Base-by-base conservation (phyloP, 2,797 vertebrate genomes). In the Pangasius djambal region DNA sequence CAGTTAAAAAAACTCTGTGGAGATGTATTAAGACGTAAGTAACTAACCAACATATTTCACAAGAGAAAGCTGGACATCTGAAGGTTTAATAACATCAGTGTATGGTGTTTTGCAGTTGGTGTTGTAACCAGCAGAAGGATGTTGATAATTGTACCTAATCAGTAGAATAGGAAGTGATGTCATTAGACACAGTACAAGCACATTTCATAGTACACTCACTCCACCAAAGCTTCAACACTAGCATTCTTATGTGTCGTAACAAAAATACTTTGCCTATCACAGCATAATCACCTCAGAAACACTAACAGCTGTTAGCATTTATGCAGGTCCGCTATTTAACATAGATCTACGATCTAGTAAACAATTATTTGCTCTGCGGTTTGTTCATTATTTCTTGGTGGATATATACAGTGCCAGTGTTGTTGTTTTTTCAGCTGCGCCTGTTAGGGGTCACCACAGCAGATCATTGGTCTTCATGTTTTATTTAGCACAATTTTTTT, bases 1-100 rank as follows among this genome's bases (percentile, higher is more conserved):
- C 93, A 95, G 86, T 93, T 97, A n/a, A 92, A 96, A 44, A 96
- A 96, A 91, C 93, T 97, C 63, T 97, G 96, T 89, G 91, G 91
- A 34, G 94, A 95, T 69, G 92, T 96, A 65, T 91, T 97, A 87
- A 95, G 94, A 55, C 95, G 96, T 97, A 92, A 96, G 97, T 96
- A 82, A 87, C 69, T 77, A 55, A 83, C n/a, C 78, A 44, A 55
- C 25, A 20, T 75, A 37, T 52, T 87, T 65, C 20, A 18, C 72
- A 77, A 50, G 7, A 3, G 1, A 31, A 65, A 2, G 13, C 40
- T 44, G 57, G 57, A 44, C 55, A 83, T 57, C 50, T 63, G 22
- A 20, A 22, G 50, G 48, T 37, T 70, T 85, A 22, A 63, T 77
- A 31, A 63, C 28, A 52, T 13, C 7, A 31, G 57, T 65, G 57